phyloP scores from a whole-genome alignment of 2,888 invertebrate genomes.

The Drosophila neonasuta region DNA sequence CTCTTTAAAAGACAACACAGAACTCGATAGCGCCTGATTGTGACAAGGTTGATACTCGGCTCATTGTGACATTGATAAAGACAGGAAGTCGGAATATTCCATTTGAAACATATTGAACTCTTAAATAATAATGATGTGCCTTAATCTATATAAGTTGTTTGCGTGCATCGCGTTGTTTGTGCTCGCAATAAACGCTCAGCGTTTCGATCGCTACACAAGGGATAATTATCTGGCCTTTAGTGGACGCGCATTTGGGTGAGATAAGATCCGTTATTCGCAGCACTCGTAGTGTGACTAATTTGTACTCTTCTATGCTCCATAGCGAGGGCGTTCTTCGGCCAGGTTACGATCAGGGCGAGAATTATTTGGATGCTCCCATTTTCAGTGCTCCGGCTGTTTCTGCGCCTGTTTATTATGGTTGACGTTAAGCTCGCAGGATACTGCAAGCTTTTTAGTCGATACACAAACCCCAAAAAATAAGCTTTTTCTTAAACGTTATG shows the following conservation, averaged over 20 bases:
- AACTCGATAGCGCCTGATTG: constrained; percentile 15
- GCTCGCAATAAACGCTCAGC: constrained; percentile 15
- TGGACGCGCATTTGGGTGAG: constrained; percentile 38
- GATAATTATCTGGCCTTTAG: constrained; percentile 3
- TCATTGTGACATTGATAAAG: constrained; percentile 10
- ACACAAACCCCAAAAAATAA: constrained; percentile 14
- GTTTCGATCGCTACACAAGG: constrained; percentile 14
- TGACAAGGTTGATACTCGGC: constrained; percentile 21
- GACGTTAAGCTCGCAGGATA: constrained; percentile 20
- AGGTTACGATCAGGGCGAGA: constrained; percentile 32
- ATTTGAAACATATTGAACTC: not conserved
- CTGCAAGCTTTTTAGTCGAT: constrained; percentile 3
- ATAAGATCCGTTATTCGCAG: not conserved
- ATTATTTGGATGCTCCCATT: constrained; percentile 40
- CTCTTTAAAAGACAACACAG: constrained; percentile 17
- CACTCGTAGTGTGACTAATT: not conserved
- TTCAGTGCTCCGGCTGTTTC: constrained; percentile 5
- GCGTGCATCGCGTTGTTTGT: constrained; percentile 17
- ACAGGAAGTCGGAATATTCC: constrained; percentile 8
- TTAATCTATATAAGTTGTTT: constrained; percentile 6
- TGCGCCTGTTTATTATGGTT: constrained; percentile 11
- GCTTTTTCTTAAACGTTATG: too few relatives aligned
- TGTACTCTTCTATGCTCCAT: not conserved
- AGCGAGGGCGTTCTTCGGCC: constrained; percentile 41
- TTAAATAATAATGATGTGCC: constrained; percentile 26